A percentile compares a stretch with the other conserved stretches of the same genome.
Conservation (phyloP, 2,888 invertebrate genomes). For the Micropterix aruncella region DNA sequence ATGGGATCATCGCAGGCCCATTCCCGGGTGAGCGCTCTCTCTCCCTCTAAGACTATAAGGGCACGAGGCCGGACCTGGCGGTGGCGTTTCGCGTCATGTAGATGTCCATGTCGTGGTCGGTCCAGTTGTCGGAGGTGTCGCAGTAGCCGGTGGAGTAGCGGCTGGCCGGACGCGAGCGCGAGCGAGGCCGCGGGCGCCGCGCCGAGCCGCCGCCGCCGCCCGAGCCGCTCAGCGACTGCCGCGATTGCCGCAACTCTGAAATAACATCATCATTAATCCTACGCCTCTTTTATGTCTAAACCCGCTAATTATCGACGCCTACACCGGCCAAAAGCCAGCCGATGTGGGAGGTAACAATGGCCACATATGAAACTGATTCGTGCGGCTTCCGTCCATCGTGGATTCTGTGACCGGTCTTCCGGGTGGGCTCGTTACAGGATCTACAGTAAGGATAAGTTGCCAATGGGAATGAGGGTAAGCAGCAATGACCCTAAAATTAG, state of each 20-base stretch:
- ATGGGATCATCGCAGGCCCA: slow-evolving; percentile 66
- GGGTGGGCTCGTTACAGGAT: too few relatives aligned
- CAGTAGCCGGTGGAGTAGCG: slow-evolving; percentile 72
- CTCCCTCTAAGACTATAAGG: slow-evolving; percentile 43
- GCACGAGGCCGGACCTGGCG: slow-evolving; percentile 71
- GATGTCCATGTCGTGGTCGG: slow-evolving; percentile 91
- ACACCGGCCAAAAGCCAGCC: too few relatives aligned
- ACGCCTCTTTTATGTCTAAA: slow-evolving; percentile 1
- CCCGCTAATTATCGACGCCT: too few relatives aligned
- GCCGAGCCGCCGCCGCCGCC: slow-evolving; percentile 37
- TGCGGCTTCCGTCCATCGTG: too few relatives aligned
- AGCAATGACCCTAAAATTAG: too few relatives aligned
- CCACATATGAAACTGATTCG: too few relatives aligned
- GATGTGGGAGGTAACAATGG: too few relatives aligned
- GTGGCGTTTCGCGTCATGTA: slow-evolving; percentile 89
- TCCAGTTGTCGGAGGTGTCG: slow-evolving; percentile 86
- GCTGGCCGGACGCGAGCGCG: slow-evolving; percentile 69
- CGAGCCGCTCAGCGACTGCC: slow-evolving; percentile 54
- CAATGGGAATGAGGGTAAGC: too few relatives aligned
- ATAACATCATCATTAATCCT: slow-evolving; percentile 12
- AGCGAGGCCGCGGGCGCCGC: slow-evolving; percentile 59
- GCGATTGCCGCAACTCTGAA: slow-evolving; percentile 68
- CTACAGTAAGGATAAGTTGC: too few relatives aligned
- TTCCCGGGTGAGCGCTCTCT: slow-evolving; percentile 66
- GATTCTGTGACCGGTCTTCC: too few relatives aligned